Percentiles rank a stretch among this genome's conserved stretches.
phyloP scores from a whole-genome alignment of 2,113 vertebrate species.

The Chelonoidis abingdonii region DNA sequence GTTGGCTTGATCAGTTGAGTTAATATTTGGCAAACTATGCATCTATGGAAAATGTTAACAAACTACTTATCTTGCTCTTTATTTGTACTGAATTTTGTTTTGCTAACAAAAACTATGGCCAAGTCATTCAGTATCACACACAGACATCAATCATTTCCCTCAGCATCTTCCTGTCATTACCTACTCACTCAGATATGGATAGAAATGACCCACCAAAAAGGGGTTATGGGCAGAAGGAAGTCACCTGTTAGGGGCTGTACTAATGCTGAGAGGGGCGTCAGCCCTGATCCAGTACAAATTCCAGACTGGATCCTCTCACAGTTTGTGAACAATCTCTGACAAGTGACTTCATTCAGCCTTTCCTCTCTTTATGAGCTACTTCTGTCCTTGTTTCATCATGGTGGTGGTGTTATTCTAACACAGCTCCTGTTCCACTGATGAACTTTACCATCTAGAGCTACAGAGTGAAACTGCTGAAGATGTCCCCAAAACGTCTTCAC shows the following conservation, averaged over 20 bases:
- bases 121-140: background rate
- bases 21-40: background rate
- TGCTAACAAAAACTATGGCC: background rate
- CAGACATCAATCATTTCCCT: background rate
- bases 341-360: background rate
- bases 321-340: background rate
- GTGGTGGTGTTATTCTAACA: background rate
- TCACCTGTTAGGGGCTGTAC: background rate
- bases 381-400: background rate
- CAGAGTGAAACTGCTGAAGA: background rate
- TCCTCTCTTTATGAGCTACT: background rate
- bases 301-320: background rate
- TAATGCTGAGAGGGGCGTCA: background rate
- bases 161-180: background rate
- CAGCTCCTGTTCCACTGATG: background rate
- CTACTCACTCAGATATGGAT: background rate
- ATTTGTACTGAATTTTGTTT: background rate
- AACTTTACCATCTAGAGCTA: background rate
- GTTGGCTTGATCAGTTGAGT: background rate
- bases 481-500: background rate
- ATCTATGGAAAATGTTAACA: background rate
- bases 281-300: background rate
- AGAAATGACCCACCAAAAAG: background rate
- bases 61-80: background rate
- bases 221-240: background rate